A percentile compares a stretch with the other conserved stretches of the same genome.
Conservation (phyloP, 2,888 invertebrate species). For the Cheilosia vulpina region DNA sequence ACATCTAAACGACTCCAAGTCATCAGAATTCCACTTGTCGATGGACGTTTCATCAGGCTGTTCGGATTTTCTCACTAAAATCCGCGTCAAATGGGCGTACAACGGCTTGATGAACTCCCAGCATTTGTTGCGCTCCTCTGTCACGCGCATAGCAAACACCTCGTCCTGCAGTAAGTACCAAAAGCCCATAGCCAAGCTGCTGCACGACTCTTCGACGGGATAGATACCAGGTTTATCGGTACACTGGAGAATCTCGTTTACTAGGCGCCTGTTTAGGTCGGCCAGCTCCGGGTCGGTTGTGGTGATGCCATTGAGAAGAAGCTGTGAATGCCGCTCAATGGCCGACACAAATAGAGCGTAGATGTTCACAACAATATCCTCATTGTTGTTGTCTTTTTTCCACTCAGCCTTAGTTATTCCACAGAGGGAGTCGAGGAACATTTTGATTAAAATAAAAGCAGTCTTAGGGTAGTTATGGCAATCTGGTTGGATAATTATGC, state of each 20-base stretch:
- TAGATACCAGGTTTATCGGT: conserved; percentile 92
- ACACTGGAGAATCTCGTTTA: conserved; percentile 90
- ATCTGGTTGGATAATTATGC: conserved; percentile 85
- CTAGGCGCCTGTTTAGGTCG: conserved; percentile 85
- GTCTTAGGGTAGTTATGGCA: conserved; percentile 86
- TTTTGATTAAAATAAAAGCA: conserved; percentile 85
- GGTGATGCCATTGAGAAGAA: conserved; percentile 82
- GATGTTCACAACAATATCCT: conserved; percentile 88
- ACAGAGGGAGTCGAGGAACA: conserved; percentile 86
- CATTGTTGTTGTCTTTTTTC: conserved; percentile 83
- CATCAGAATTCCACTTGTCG: conserved; percentile 88
- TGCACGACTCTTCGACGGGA: conserved; percentile 94
- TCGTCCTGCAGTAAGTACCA: conserved; percentile 93
- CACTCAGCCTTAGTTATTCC: conserved; percentile 85
- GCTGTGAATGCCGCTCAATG: conserved; percentile 88
- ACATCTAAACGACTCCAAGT: conserved; percentile 93
- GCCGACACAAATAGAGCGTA: conserved; percentile 88
- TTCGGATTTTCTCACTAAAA: conserved; percentile 91
- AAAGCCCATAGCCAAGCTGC: conserved; percentile 93
- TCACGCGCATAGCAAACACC: conserved; percentile 81
- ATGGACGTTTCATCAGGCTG: conserved; percentile 87
- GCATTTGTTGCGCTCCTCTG: conserved; percentile 80
- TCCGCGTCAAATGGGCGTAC: conserved; percentile 90
- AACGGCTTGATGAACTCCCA: conserved; percentile 88
- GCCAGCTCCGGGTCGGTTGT: conserved; percentile 83